Evolutionary conservation across 2,113 vertebrate species (phyloP), one percentile per base, ranked within the genome.

Genomic region (Crotalus helleri): DNA sequence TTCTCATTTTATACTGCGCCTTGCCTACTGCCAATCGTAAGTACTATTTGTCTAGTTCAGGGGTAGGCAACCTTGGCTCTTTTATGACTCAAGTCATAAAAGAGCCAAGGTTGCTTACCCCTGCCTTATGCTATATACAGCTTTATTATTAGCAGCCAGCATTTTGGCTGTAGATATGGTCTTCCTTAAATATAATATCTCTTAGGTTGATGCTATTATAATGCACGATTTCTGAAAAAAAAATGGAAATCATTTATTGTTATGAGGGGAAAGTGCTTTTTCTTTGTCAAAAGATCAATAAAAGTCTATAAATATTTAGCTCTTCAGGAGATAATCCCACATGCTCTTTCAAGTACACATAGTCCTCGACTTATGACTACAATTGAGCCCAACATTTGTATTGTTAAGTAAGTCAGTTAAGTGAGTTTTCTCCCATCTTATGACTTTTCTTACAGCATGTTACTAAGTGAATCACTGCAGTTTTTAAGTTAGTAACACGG

Each of bases 11-110:
- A 99, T 99, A 95, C 97, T 99, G 10, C 98, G 99, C 29, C 98
- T 99, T 54, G 99, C 99, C 39, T 99, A 99, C 95, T 99, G 99
- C 94, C 99, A 99, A 95, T 99, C 99, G 99, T 99, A 98, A 98
- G 98, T 98, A 96, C 54, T 64, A 86, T 3, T 39, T 95, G 53
- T 26, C 24, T 81, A 24, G 24, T 61, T 61, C 24, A 46, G 46
- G 46, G 46, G 46, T 46, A 46, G 46, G 4, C 4, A 46, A 46
- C 5, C 46, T 46, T 46, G 46, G 46, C 46, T 46, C 46, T 46
- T 46, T 46, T 46, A 46, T 46, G 46, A 46, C 49, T 51, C 7
- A 46, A 46, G 46, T 46, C 46, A 46, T 0, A 46, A 46, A 46
- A 46, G 46, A 46, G 46, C 46, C 46, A 46, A 46, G 46, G 46